Conservation (phyloP, 2,113 vertebrate genomes). For the Neoarius graeffei region DNA sequence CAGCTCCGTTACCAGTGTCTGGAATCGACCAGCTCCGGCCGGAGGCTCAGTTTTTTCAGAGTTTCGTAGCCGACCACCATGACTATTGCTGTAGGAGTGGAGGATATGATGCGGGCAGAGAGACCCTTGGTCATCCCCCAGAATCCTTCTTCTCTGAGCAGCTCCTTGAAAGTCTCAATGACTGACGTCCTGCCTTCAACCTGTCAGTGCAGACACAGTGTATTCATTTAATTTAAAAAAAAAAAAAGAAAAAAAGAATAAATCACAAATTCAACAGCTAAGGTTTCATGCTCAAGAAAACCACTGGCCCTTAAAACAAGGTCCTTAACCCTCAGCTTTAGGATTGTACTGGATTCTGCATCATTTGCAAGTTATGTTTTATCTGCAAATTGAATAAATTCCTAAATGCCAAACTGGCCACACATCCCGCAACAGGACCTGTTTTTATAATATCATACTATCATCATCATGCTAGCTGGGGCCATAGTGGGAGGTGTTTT, state of each 20-base stretch:
- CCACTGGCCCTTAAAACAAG: neutral
- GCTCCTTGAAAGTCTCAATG: constrained; percentile 85
- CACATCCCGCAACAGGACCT: neutral
- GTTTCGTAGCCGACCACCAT: constrained; percentile 96
- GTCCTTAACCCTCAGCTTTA: neutral
- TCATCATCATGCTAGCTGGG: neutral
- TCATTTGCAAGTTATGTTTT: neutral
- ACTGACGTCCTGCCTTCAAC: constrained; percentile 92
- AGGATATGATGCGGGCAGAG: constrained; percentile 91
- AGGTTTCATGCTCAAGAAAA: neutral
- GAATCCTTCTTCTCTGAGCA: constrained; percentile 88
- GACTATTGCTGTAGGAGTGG: constrained; percentile 88
- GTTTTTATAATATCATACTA: neutral
- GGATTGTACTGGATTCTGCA: neutral
- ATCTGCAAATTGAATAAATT: neutral
- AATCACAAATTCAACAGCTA: neutral
- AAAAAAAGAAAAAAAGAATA: neutral
- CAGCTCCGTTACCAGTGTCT: constrained; percentile 82
- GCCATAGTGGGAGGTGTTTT: neutral
- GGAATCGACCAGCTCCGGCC: constrained; percentile 86
- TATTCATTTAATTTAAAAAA: neutral
- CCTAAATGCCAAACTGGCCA: neutral
- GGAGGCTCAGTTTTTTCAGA: constrained; percentile 93
- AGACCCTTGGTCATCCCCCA: constrained; percentile 92
- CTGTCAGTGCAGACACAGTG: constrained; percentile 62